Evolutionary conservation across 2,113 vertebrate genomes (phyloP).

Genomic region (Peromyscus maniculatus): DNA sequence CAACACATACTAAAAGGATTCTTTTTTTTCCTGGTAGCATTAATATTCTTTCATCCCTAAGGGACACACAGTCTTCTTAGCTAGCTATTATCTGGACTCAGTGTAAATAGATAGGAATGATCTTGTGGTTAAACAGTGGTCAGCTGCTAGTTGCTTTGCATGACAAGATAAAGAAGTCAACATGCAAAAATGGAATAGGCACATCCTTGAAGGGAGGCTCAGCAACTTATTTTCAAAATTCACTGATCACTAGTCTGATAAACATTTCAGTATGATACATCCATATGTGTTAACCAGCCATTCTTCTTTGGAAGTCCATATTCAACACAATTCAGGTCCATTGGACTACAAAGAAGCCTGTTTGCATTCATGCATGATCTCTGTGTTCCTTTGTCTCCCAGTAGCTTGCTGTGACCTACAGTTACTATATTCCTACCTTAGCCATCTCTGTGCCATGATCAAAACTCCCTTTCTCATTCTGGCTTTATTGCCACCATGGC

Average conservation of each 20-base stretch:
- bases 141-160: conserved; percentile 6
- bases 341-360: not conserved
- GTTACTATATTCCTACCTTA: not conserved
- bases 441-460: not conserved
- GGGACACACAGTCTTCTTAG: not conserved
- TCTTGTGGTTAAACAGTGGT: conserved; percentile 38
- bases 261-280: conserved; percentile 17
- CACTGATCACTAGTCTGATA: conserved; percentile 43
- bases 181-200: conserved; percentile 59
- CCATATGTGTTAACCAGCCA: not conserved
- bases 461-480: not conserved
- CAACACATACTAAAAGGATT: conserved; percentile 54
- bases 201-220: conserved; percentile 19
- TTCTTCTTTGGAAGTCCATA: not conserved
- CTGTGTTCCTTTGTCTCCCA: accelerated
- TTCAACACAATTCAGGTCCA: not conserved
- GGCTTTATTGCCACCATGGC: not conserved
- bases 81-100: conserved; percentile 57
- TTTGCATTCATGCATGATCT: not conserved
- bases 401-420: not conserved
- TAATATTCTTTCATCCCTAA: conserved; percentile 37
- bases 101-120: conserved; percentile 33
- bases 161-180: conserved; percentile 73
- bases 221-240: conserved; percentile 45
- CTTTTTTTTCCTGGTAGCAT: not conserved